Evolutionary conservation across 2,888 invertebrate genomes (phyloP), one percentile per base, ranked within the genome.

Genomic region (Ctenicera cuprea): DNA sequence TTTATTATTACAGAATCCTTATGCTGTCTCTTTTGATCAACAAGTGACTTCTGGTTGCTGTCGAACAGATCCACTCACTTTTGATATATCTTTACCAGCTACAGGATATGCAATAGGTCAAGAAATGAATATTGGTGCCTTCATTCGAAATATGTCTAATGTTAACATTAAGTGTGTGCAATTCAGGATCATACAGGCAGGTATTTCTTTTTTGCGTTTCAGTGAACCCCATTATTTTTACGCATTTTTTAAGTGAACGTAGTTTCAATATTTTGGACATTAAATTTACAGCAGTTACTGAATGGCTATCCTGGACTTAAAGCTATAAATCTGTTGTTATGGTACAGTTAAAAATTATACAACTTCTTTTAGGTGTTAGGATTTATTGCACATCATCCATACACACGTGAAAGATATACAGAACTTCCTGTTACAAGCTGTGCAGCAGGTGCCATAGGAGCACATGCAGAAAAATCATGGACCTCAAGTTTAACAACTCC

Each of bases 71-170:
- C 54, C 61, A 16, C 9, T 76, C 12, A 50, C 45, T 9, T 59
- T 73, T 4, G 33, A 38, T 20, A 37, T 71, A 1, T 61, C 61
- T 9, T 1, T 69, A 16, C 74, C 74, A 11, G 92, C 93, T 37
- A 90, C 91, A 5, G 95, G 95, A 1, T 94, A 92, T 84, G 93
- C 94, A 45, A 92, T 94, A 0, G 95, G 95, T 0, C 95, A 95
- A 87, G 87, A 89, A 45, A 91, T 95, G 80, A 92, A 93, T 0
- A 87, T 95, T 12, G 89, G 90, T 54, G 89, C 94, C 54, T 92
- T 93, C 81, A 89, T 94, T 63, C 93, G 94, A 78, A 95, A 95
- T 85, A 90, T 90, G 79, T 94, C 94, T 77, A 37, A 72, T 77
- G 1, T 54, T 20, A 45, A 26, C 9, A 37, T 33, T 9, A 8